Evolutionary conservation across 2,113 vertebrate genomes (phyloP), one percentile per base, ranked within the genome.

Genomic region (Eretmochelys imbricata): DNA sequence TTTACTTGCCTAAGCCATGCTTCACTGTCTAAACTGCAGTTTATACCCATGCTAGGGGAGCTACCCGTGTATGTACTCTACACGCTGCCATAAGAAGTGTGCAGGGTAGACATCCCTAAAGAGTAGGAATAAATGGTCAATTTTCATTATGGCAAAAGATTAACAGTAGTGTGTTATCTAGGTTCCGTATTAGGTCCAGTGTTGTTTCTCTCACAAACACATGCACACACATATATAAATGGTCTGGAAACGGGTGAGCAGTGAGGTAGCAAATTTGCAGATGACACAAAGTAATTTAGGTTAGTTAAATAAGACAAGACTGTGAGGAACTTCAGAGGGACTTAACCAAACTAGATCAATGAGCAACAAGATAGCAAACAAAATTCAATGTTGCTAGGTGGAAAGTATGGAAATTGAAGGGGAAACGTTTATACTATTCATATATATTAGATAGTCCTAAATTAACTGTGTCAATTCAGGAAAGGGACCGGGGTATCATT

Each of bases 141-240:
- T 94, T 96, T 86, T 95, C 90, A 87, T 94, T 95, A 88, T 75
- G 84, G 62, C 57, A 89, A 95, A 93, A 89, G 72, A 42, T 27
- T 75, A 54, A 89, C 79, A 92, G 65, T 92, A 88, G 46, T 38
- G 46, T 83, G 84, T 89, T 93, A 92, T 92, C 89, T 92, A 88
- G 57, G 93, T 92, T 88, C 90, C 13, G 7, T 75, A 5, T 38
- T 79, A 78, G 27, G 27, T 90, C 79, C 87, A 88, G 55, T 54
- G 79, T 62, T 59, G 81, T 84, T 94, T 81, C 5, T 42, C 42
- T 5, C 42, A 42, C 42, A 42, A 5, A 42, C 42, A 42, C 42
- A 42, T 42, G 0, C 55, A 54, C 13, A 12, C 22, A 72, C 88
- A 46, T 27, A 57, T 24, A 72, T 4, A 82, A 95, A 89, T 88